phyloP scores from a whole-genome alignment of 2,888 invertebrate species.

The Cosmopolites sordidus region DNA sequence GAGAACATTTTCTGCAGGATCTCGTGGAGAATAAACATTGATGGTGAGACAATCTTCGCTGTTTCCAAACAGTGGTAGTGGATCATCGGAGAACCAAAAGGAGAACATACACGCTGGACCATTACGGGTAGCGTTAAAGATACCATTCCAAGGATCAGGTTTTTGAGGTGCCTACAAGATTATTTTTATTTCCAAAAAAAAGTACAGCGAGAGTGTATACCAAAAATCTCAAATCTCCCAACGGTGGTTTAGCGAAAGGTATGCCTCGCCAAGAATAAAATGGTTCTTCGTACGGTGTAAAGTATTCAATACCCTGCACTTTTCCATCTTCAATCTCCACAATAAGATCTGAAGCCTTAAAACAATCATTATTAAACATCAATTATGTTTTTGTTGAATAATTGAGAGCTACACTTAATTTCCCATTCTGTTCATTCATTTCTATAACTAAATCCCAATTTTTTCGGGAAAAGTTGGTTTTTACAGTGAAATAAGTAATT shows the following conservation, averaged over 20 bases:
- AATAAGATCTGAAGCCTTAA: constrained; percentile 8
- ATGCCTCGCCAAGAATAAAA: constrained; percentile 31
- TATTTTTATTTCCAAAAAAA: too few relatives aligned
- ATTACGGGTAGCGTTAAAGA: constrained; percentile 26
- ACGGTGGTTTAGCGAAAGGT: constrained; percentile 30
- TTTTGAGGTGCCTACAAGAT: constrained; percentile 28
- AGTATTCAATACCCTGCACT: constrained; percentile 24
- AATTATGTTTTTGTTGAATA: too few relatives aligned
- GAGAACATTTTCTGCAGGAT: not conserved
- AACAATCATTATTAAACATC: too few relatives aligned
- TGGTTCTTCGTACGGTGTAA: constrained; percentile 16
- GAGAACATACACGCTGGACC: constrained; percentile 26
- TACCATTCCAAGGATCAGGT: constrained; percentile 26
- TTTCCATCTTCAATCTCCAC: constrained; percentile 27
- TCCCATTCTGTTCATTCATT: too few relatives aligned
- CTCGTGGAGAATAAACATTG: constrained; percentile 28
- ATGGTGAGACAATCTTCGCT: constrained; percentile 30
- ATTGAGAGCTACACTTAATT: too few relatives aligned
- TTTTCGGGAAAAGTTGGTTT: too few relatives aligned
- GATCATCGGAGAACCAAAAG: constrained; percentile 12
- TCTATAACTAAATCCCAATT: too few relatives aligned
- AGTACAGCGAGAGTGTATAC: too few relatives aligned
- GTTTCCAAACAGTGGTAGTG: constrained; percentile 22
- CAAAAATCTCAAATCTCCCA: constrained; percentile 28
- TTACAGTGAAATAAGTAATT: too few relatives aligned